Conservation (phyloP, 2,113 vertebrate genomes). For the Menura novaehollandiae region DNA sequence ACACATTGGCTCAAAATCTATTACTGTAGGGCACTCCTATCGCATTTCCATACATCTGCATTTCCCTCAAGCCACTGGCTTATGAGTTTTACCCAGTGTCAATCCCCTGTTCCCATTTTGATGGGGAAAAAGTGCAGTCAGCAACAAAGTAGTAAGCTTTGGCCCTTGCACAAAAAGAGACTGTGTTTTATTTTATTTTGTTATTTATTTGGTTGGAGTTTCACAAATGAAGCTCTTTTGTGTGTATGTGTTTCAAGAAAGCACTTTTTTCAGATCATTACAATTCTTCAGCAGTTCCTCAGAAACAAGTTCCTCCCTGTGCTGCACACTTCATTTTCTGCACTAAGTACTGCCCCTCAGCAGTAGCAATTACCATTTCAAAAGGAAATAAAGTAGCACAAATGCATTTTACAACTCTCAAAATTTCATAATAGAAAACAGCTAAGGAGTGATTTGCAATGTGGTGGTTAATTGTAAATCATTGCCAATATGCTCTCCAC, state of each 20-base stretch:
- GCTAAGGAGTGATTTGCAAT: slow-evolving; percentile 27
- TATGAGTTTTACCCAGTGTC: slow-evolving; percentile 1
- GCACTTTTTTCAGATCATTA: slow-evolving; percentile 39
- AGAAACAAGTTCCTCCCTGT: slow-evolving; percentile 41
- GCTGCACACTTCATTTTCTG: slow-evolving; percentile 54
- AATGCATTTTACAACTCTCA: slow-evolving; percentile 38
- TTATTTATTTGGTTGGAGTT: slow-evolving; percentile 30
- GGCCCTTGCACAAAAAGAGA: neutral
- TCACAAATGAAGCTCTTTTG: slow-evolving; percentile 35
- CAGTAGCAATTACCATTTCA: slow-evolving; percentile 60
- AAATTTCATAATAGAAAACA: slow-evolving; percentile 45
- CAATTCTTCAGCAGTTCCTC: slow-evolving; percentile 53
- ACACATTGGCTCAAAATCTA: neutral
- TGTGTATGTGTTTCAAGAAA: slow-evolving; percentile 4
- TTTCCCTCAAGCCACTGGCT: slow-evolving; percentile 23
- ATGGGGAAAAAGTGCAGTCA: slow-evolving; percentile 23
- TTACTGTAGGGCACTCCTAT: slow-evolving; percentile 17
- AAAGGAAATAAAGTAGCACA: slow-evolving; percentile 61
- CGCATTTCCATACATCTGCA: slow-evolving; percentile 50
- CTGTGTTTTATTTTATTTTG: neutral
- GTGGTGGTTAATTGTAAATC: slow-evolving; percentile 43
- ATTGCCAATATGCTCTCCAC: neutral
- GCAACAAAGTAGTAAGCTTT: neutral
- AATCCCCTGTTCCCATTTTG: neutral
- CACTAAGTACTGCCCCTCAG: slow-evolving; percentile 54